Percentiles rank a stretch among this genome's conserved stretches.
These are phyloP conservation scores for Dryobotodes eremita DNA, from an alignment of 2,888 invertebrate species.

Conservation along the genomic window DNA sequence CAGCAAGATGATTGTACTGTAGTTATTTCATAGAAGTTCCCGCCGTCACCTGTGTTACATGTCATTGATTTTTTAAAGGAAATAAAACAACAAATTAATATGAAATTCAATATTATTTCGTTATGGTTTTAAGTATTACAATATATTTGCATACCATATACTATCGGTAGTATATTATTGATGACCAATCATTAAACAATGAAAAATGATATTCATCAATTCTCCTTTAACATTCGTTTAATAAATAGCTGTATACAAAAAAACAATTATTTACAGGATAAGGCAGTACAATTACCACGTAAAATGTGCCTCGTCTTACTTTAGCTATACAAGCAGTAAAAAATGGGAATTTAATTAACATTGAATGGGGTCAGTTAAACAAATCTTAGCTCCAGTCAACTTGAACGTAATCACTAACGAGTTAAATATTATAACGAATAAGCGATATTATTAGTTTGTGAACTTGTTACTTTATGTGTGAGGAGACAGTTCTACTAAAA, in stretches of 20 bases:
- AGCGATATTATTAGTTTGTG: conserved; percentile 90
- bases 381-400: conserved; percentile 87
- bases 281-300: conserved; percentile 90
- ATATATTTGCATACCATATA: conserved; percentile 90
- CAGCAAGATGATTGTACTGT: too few relatives aligned
- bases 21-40: background rate
- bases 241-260: conserved; percentile 91
- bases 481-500: conserved; percentile 76
- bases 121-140: conserved; percentile 91
- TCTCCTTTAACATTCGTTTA: conserved; percentile 89
- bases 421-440: conserved; percentile 88
- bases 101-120: conserved; percentile 91
- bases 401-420: conserved; percentile 87
- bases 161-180: conserved; percentile 90
- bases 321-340: conserved; percentile 90
- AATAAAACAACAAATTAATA: conserved; percentile 87
- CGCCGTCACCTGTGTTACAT: too few relatives aligned
- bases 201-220: conserved; percentile 89
- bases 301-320: conserved; percentile 88
- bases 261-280: conserved; percentile 91
- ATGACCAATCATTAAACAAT: conserved; percentile 90
- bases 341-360: conserved; percentile 85
- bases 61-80: conserved; percentile 15
- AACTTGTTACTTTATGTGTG: conserved; percentile 84
- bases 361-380: conserved; percentile 84